A percentile compares a stretch with the other conserved stretches of the same genome.
These are phyloP conservation scores for Ardeotis arabs DNA, from an alignment of 2,113 vertebrate species.

Conservation along the genomic window DNA sequence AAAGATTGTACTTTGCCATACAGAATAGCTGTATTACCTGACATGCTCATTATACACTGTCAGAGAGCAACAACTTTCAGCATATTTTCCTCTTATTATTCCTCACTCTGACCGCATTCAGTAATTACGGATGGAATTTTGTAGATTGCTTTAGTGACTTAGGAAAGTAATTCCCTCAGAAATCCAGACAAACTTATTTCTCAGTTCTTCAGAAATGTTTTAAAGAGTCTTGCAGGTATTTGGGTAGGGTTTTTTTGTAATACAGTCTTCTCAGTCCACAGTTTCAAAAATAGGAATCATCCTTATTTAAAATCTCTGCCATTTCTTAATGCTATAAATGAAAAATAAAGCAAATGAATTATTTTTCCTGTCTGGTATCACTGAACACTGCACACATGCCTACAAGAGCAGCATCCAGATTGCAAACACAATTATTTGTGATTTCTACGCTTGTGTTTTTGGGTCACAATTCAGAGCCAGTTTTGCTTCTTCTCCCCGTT, in stretches of 20 bases:
- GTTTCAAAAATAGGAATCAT: neutral
- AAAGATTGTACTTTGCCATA: conserved; percentile 51
- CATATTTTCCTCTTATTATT: conserved; percentile 48
- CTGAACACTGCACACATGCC: neutral
- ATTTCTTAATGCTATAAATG: neutral
- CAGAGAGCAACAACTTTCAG: conserved; percentile 54
- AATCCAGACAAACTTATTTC: neutral
- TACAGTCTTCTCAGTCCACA: neutral
- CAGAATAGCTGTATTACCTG: conserved; percentile 50
- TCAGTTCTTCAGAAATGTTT: neutral
- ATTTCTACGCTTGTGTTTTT: neutral
- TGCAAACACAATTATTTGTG: neutral
- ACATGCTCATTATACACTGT: conserved; percentile 42
- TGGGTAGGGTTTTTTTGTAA: neutral
- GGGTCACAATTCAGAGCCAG: neutral
- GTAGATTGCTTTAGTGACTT: neutral
- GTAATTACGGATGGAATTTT: conserved; percentile 40
- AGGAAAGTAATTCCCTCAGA: neutral
- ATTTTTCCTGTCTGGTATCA: neutral
- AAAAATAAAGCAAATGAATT: neutral
- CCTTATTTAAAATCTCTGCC: neutral
- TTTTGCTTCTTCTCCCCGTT: neutral
- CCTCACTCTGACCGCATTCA: neutral
- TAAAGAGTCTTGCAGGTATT: neutral
- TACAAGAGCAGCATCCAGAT: neutral